These are phyloP conservation scores for Diarsia mendica DNA, from an alignment of 2,888 invertebrate genomes.

Conservation along the genomic window DNA sequence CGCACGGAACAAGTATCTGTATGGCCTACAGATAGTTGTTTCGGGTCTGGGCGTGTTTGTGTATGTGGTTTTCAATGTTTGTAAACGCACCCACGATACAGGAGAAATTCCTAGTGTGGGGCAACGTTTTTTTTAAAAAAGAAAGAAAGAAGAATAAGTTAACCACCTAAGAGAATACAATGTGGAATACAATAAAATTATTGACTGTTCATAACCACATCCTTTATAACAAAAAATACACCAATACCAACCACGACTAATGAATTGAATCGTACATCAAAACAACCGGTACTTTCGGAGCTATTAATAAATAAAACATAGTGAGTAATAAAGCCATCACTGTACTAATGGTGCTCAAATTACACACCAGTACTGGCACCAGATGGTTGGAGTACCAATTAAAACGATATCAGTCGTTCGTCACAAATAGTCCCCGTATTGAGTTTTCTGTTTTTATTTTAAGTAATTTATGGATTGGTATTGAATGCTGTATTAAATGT, in stretches of 20 bases:
- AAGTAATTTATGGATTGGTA: slow-evolving; percentile 24
- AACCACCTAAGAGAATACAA: too few species aligned
- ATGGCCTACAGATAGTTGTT: too few species aligned
- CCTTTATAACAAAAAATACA: neutral
- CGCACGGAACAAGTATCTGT: too few species aligned
- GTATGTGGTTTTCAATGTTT: too few species aligned
- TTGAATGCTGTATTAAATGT: neutral
- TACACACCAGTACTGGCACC: slow-evolving; percentile 62
- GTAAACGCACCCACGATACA: too few species aligned
- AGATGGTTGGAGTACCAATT: slow-evolving; percentile 70
- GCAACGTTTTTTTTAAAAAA: too few species aligned
- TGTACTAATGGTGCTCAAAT: slow-evolving; percentile 70
- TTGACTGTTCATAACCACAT: neutral
- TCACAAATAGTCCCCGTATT: slow-evolving; percentile 37
- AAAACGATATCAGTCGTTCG: slow-evolving; percentile 67
- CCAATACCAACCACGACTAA: slow-evolving; percentile 28
- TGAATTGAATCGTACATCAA: slow-evolving; percentile 43
- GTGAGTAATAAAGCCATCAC: slow-evolving; percentile 68
- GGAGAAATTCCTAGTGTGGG: too few species aligned
- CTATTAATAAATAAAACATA: slow-evolving; percentile 64
- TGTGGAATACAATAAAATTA: neutral
- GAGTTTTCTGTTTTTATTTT: slow-evolving; percentile 26
- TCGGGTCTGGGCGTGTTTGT: too few species aligned
- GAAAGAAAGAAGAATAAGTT: too few species aligned
- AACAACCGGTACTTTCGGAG: slow-evolving; percentile 40